These are phyloP conservation scores for Vespertilio murinus DNA, from an alignment of 2,797 vertebrate genomes.

Conservation along the genomic window DNA sequence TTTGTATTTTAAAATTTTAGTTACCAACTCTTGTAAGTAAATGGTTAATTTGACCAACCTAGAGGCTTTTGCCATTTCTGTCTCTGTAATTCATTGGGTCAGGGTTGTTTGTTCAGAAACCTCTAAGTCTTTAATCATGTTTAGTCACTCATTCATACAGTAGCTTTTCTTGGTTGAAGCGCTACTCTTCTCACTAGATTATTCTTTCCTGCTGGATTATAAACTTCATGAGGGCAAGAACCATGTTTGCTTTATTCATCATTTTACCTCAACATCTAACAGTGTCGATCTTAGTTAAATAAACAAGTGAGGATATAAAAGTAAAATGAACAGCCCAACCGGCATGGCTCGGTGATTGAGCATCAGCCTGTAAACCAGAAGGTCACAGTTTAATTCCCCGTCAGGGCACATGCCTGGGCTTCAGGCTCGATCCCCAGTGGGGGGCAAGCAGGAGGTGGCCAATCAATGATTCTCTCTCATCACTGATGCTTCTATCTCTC, in stretches of 20 bases:
- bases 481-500: too few relatives aligned
- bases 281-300: neutral
- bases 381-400: too few relatives aligned
- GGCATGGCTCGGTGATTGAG: too few relatives aligned
- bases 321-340: neutral
- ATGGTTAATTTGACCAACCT: constrained; percentile 21
- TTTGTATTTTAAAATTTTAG: constrained; percentile 31
- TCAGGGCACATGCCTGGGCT: too few relatives aligned
- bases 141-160: neutral
- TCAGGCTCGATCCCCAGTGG: too few relatives aligned
- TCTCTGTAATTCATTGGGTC: constrained; percentile 5
- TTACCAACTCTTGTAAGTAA: constrained; percentile 26
- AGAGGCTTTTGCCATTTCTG: constrained; percentile 11
- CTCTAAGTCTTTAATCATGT: neutral
- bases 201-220: constrained; percentile 42
- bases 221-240: constrained; percentile 25
- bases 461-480: too few relatives aligned
- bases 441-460: too few relatives aligned
- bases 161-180: neutral
- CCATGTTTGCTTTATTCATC: constrained; percentile 17
- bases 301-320: constrained; percentile 33
- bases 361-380: too few relatives aligned
- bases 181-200: constrained; percentile 15
- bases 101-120: neutral
- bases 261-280: neutral